Base-by-base conservation (phyloP, 2,113 vertebrate genomes). In the Cryptotis parvus region DNA sequence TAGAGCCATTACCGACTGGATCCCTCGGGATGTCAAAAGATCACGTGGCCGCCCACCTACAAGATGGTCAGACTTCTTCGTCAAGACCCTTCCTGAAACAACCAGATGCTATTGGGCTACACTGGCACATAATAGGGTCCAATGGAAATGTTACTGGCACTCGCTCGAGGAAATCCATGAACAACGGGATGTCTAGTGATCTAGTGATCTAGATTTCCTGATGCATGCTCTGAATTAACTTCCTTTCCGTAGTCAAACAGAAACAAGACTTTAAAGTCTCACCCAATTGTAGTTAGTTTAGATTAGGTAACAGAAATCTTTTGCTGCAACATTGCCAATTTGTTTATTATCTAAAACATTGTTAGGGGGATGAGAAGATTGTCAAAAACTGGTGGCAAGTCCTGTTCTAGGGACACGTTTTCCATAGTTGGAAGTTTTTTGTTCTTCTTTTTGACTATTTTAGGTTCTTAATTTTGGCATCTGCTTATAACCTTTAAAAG, bases 381-480 rank as follows among this genome's bases (percentile, higher is more conserved):
- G 45, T 31, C 83, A 15, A n/a, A 84, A 77, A 69, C 37, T 41
- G 11, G 33, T 65, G 33, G 10, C 26, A 76, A 41, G 4, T 12
- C 14, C 70, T 4, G 16, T 80, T 72, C 84, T 73, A 63, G 58
- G 55, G n/a, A 69, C 37, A 15, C 9, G 11, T 29, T 63, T 14
- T 72, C 33, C 87, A 7, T 37, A n/a, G 65, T 73, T 74, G 8
- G 39, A 88, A 72, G 55, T 29, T 31, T 65, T 55, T n/a, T n/a
- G n/a, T n/a, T n/a, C n/a, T 52, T 68, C 12, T 72, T 39, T 27
- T 82, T 55, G 11, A 66, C 77, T 78, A 74, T 87, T 87, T 79
- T 27, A 73, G 14, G 14, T 73, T 91, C 72, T 84, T 68, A n/a
- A 87, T 84, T 73, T 91, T n/a, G 49, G 45, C 6, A 9, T 88